Evolutionary conservation across 64 coral and sea anemone genomes (phyloP), one percentile per base, ranked within the genome.

Genomic region (Montipora sp.): DNA sequence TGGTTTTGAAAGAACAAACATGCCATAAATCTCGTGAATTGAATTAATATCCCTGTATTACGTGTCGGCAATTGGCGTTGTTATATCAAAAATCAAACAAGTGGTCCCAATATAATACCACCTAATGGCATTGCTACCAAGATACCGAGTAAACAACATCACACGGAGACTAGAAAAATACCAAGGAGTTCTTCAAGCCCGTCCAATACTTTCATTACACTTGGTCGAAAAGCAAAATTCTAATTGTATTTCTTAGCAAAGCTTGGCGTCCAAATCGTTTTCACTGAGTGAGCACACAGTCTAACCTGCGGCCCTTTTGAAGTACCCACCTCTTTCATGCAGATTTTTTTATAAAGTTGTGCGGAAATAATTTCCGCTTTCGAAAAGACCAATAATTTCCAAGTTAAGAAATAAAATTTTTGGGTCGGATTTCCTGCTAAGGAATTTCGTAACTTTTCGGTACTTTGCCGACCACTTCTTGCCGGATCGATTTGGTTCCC

Each of bases 291-390:
- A 36, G 36, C 36, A 36, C 36, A 36, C 0, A 36, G 36, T 36
- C 36, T 36, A 57, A 5, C 11, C 11, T 11, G 53, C 46, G 63
- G 82, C 44, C 16, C 19, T 51, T 85, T 85, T 85, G 82, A 85
- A 23, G 46, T 18, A 18, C 65, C 82, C 82, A 48, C 82, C 5
- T 12, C 15, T 67, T 20, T 48, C n/a, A 48, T 48, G 59, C 36
- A 36, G 36, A 57, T 6, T 57, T 57, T 57, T 57, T 8, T 11
- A 57, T 57, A 57, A 57, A 59, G 13, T 50, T 63, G 82, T 85
- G 46, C 65, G 66, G 53, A 67, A 69, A 49, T 44, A 85, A 85
- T 70, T 85, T 85, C 82, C 82, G 82, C 82, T 85, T 85, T 85
- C 45, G 16, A 48, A 72, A 36, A 50, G 47, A 51, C 60, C 61